A percentile compares a stretch with the other conserved stretches of the same genome.
These are phyloP conservation scores for Cephus spinipes DNA, from an alignment of 2,888 invertebrate species.

Conservation along the genomic window DNA sequence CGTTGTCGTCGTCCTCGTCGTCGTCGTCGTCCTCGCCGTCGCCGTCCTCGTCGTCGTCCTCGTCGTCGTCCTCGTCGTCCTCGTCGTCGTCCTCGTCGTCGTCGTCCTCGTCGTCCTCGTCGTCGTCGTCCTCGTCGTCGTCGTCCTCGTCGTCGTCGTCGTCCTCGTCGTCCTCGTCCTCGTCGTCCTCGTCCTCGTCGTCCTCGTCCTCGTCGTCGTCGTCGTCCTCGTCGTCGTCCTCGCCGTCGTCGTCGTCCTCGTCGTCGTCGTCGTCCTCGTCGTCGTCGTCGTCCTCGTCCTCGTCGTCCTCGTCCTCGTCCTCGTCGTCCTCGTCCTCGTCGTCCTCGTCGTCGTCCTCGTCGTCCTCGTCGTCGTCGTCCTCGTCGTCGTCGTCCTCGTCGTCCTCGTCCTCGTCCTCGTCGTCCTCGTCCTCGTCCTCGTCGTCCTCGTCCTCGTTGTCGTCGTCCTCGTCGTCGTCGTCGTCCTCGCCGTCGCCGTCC, in stretches of 20 bases:
- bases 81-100: conserved; percentile 1
- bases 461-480: not conserved
- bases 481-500: no score
- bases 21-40: no score
- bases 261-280: conserved; percentile 1
- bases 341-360: not conserved
- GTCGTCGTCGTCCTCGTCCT: conserved; percentile 1
- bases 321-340: not conserved
- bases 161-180: conserved; percentile 1
- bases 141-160: conserved; percentile 1
- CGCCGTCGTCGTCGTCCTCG: conserved; percentile 2
- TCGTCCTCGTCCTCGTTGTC: no score
- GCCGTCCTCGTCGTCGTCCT: no score
- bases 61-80: not conserved
- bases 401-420: not conserved
- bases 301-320: not conserved
- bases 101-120: not conserved
- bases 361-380: no score
- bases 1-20: no score
- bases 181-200: conserved; percentile 1
- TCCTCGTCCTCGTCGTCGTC: not conserved
- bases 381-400: conserved; percentile 1
- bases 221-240: not conserved
- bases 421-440: not conserved
- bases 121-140: not conserved